Conservation (phyloP, 2,113 vertebrate species). For the Patagioenas fasciata region DNA sequence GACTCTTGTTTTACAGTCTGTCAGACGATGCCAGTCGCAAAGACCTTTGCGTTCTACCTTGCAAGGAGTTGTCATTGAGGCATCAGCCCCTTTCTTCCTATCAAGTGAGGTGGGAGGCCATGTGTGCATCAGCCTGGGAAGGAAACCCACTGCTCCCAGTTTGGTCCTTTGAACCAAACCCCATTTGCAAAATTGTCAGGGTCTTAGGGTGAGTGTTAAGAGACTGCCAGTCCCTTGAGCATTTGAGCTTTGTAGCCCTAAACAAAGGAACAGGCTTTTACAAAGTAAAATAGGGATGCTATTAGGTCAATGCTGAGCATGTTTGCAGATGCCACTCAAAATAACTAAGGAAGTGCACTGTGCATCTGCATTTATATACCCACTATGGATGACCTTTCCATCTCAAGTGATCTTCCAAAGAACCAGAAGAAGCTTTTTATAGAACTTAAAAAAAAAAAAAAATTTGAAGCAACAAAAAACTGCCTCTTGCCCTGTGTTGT, state of each 20-base stretch:
- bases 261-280: not conserved
- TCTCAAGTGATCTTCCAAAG: not conserved
- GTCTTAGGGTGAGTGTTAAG: not conserved
- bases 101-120: not conserved
- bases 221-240: not conserved
- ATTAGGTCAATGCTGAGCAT: not conserved
- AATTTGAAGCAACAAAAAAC: not conserved
- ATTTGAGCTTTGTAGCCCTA: not conserved
- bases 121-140: not conserved
- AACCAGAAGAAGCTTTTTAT: not conserved
- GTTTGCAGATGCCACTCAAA: slow-evolving; percentile 15
- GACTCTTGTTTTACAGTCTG: not conserved
- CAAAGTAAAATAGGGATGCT: not conserved
- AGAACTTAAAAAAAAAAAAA: not conserved
- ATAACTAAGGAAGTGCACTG: not conserved
- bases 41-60: not conserved
- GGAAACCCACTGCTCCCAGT: not conserved
- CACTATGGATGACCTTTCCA: slow-evolving; percentile 32
- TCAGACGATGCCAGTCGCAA: not conserved
- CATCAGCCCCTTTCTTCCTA: not conserved
- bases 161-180: not conserved
- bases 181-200: not conserved
- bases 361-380: not conserved
- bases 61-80: not conserved
- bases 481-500: not conserved